phyloP scores from a whole-genome alignment of 1,140 invertebrate species.

The Habropoda laboriosa region DNA sequence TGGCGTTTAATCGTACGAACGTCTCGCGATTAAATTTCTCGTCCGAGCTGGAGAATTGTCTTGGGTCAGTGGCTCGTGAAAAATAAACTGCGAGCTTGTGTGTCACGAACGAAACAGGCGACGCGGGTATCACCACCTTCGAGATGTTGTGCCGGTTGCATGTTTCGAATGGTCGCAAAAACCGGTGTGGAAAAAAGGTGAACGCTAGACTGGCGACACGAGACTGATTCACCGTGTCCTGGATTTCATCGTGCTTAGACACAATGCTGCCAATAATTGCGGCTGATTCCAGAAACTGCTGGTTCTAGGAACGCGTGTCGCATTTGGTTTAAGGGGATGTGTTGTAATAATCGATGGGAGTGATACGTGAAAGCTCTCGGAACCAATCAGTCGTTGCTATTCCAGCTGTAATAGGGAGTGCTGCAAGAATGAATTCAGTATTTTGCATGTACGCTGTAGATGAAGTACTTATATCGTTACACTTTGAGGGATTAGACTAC shows the following conservation, averaged over 20 bases:
- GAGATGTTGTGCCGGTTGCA: too few relatives aligned
- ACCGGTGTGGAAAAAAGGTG: not conserved
- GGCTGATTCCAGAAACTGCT: not conserved
- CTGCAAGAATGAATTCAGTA: too few relatives aligned
- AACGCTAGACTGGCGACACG: not conserved
- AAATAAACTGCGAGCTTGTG: not conserved
- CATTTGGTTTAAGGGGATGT: not conserved
- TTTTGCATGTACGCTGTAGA: too few relatives aligned
- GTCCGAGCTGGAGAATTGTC: slow-evolving; percentile 19
- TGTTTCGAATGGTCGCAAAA: too few relatives aligned
- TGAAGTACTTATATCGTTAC: too few relatives aligned
- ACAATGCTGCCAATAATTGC: not conserved
- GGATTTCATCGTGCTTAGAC: not conserved
- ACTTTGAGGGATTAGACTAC: too few relatives aligned
- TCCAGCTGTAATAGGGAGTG: too few relatives aligned
- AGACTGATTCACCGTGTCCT: not conserved
- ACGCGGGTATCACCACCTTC: too few relatives aligned
- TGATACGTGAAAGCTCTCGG: not conserved
- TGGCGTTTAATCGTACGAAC: slow-evolving; percentile 58
- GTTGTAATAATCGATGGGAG: not conserved
- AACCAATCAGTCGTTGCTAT: not conserved
- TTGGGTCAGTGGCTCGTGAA: slow-evolving; percentile 25
- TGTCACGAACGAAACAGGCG: not conserved
- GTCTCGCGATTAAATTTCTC: slow-evolving; percentile 60
- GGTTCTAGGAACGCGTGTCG: not conserved